Evolutionary conservation across 2,113 vertebrate genomes (phyloP).

Genomic region (Phalacrocorax pelagicus): DNA sequence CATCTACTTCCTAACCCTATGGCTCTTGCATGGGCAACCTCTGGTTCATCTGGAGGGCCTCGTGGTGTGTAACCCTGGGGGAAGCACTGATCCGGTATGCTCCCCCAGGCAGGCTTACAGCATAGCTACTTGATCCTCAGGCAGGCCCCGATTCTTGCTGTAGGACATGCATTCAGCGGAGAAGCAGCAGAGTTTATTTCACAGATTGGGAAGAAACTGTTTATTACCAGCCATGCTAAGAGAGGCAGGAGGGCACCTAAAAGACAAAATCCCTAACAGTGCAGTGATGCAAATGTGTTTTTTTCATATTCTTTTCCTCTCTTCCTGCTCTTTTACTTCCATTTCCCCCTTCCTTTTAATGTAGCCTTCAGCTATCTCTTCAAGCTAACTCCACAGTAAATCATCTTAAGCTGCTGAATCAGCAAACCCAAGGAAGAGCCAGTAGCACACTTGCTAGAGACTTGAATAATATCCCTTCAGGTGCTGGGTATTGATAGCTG

Average conservation of each 20-base stretch:
- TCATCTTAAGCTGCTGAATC: not conserved
- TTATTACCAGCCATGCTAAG: not conserved
- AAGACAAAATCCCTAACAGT: not conserved
- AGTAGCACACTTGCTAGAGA: not conserved
- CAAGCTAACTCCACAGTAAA: not conserved
- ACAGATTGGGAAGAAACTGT: not conserved
- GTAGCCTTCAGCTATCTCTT: not conserved
- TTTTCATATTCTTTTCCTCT: not conserved
- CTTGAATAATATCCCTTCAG: not conserved
- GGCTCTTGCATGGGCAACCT: accelerated
- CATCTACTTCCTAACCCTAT: not conserved
- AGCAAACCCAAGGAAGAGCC: not conserved
- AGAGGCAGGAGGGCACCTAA: not conserved
- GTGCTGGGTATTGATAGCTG: not conserved
- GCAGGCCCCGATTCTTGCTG: not conserved
- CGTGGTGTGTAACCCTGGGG: not conserved
- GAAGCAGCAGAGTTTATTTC: not conserved
- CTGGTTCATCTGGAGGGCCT: not conserved
- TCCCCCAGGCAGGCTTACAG: not conserved
- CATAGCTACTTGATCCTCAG: not conserved
- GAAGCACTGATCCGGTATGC: not conserved
- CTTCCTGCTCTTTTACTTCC: not conserved
- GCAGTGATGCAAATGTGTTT: not conserved
- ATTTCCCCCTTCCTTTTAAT: not conserved
- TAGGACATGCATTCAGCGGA: not conserved